These are phyloP conservation scores for Blastobasis lacticolella DNA, from an alignment of 2,888 invertebrate species.

Conservation along the genomic window DNA sequence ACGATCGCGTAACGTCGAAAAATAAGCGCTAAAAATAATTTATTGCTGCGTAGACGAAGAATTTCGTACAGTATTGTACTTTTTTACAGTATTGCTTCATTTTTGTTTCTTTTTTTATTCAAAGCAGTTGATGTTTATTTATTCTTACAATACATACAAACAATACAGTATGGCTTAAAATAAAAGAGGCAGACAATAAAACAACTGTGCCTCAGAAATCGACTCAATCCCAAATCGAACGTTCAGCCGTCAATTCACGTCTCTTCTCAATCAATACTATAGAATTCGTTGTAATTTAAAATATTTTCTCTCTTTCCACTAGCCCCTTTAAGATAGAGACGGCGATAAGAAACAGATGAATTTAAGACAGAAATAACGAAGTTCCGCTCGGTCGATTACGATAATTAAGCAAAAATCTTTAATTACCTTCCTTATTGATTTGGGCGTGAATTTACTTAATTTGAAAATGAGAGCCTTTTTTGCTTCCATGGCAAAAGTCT, in stretches of 20 bases:
- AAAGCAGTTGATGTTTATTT: too few relatives aligned
- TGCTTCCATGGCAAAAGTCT: constrained; percentile 11
- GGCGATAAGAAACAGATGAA: not conserved
- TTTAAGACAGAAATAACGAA: constrained; percentile 18
- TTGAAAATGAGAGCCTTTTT: constrained; percentile 24
- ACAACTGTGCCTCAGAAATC: too few relatives aligned
- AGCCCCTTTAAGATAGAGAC: not conserved
- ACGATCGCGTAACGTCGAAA: not conserved
- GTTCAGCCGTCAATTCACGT: too few relatives aligned
- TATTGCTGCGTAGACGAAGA: not conserved
- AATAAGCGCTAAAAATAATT: not conserved
- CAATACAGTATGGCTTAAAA: too few relatives aligned
- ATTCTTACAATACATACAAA: too few relatives aligned
- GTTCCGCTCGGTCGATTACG: constrained; percentile 23
- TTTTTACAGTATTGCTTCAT: too few relatives aligned
- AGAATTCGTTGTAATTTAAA: not conserved
- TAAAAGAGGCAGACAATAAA: too few relatives aligned
- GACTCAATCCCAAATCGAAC: too few relatives aligned
- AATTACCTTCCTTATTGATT: constrained; percentile 37
- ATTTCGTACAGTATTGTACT: not conserved
- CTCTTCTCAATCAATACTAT: too few relatives aligned
- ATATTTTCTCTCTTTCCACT: not conserved
- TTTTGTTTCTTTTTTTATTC: too few relatives aligned
- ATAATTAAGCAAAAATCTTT: constrained; percentile 39
- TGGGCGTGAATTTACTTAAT: constrained; percentile 26